phyloP scores from a whole-genome alignment of 35 echinoderm and acorn worm species.

The Hemicentrotus pulcherrimus region DNA sequence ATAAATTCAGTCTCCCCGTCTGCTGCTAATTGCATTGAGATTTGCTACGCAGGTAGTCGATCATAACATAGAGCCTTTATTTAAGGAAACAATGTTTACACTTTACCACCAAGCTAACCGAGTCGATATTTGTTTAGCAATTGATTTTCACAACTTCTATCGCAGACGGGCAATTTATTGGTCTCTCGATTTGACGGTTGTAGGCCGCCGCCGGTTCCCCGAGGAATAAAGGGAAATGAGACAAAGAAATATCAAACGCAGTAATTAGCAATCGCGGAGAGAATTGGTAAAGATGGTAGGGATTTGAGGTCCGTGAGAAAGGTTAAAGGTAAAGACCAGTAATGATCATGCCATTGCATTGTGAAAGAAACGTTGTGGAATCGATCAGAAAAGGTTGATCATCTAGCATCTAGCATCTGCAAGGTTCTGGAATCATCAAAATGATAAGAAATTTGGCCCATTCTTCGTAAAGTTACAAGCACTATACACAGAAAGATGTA shows the following conservation, averaged over 20 bases:
- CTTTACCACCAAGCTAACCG: not conserved
- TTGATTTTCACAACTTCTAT: constrained; percentile 6
- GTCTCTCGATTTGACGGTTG: not conserved
- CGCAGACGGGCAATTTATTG: not conserved
- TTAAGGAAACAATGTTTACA: not conserved
- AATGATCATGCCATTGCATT: no score
- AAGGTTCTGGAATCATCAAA: no score
- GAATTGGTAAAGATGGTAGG: not conserved
- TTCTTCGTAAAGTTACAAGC: no score
- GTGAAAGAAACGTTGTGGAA: no score
- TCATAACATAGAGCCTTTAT: no score
- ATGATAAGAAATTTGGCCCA: no score
- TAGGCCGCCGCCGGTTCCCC: not conserved
- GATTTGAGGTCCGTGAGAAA: no score
- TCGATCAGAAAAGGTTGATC: no score
- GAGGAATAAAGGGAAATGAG: not conserved
- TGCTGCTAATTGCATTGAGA: not conserved
- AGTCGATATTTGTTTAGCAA: not conserved
- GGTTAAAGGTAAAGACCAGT: no score
- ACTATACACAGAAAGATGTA: no score
- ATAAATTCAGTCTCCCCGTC: not conserved
- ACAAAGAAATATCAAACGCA: not conserved
- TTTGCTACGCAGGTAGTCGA: not conserved
- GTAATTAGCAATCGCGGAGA: not conserved
- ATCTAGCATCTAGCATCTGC: no score